Evolutionary conservation across 2,113 vertebrate genomes (phyloP), one percentile per base, ranked within the genome.

Genomic region (Misgurnus anguillicaudatus): DNA sequence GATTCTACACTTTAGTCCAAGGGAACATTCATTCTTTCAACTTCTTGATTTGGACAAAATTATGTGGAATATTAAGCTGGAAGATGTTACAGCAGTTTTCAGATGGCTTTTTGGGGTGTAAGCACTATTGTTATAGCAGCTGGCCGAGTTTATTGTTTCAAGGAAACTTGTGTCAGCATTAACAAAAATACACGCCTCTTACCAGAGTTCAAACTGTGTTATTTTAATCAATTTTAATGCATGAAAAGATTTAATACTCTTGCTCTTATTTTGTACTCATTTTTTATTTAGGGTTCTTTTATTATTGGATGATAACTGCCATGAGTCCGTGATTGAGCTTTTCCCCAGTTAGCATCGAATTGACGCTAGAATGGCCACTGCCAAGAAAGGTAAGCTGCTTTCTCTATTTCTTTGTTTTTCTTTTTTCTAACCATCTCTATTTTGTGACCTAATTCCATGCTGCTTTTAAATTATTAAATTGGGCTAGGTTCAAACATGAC

Each of bases 321-420:
- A 89, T 81, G 62, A 84, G 63, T 53, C 84, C 83, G 89, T 93
- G 89, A 93, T 85, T n/a, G 71, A 13, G 62, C 75, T 41, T 64
- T 42, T 47, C 41, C 60, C 69, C 80, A 83, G 78, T 84, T 78
- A 10, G 19, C 16, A 48, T 63, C 63, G 51, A 4, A 79, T 57
- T 57, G 77, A 87, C 60, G 75, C 67, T 51, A 85, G 82, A 73
- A 92, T 93, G 91, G 91, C 91, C 45, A 85, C 90, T 78, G 90
- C 91, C 9, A 92, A 91, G 81, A 92, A 92, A 85, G 88, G 91
- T 92, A 70, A 90, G 91, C 89, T 62, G 47, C 19, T 48, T 5
- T 67, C 41, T 8, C 4, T 55, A 17, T 1, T 9, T 79, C 61
- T 77, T 47, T 57, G 9, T 42, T 5, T 31, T 9, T 9, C 4